Evolutionary conservation across 2,888 invertebrate species (phyloP).

Genomic region (Plebejus melissa): DNA sequence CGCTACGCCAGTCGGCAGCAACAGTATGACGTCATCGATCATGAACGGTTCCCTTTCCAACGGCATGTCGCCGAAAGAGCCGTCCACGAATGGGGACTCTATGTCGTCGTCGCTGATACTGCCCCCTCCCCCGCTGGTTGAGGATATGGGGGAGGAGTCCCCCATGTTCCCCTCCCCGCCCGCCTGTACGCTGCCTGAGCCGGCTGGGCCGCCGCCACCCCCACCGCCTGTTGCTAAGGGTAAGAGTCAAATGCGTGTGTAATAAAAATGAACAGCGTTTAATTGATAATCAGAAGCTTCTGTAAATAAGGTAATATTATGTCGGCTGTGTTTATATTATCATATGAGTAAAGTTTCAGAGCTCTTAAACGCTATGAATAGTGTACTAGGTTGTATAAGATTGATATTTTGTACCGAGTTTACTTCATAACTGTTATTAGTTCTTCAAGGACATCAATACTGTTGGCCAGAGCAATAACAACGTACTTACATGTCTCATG

Average conservation of each 20-base stretch:
- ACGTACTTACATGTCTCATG: background rate
- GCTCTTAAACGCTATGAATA: too few species aligned
- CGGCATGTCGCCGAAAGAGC: conserved; percentile 41
- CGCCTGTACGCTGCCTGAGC: conserved; percentile 84
- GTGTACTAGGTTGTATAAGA: too few species aligned
- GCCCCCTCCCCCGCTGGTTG: conserved; percentile 56
- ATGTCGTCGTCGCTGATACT: conserved; percentile 41
- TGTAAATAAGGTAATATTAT: too few species aligned
- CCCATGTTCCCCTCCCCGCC: conserved; percentile 58
- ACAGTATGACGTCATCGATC: conserved; percentile 46
- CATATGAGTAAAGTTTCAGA: too few species aligned
- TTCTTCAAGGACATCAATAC: too few species aligned
- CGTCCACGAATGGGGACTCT: conserved; percentile 35
- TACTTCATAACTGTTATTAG: too few species aligned
- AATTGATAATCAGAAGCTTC: too few species aligned
- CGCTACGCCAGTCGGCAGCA: conserved; percentile 43
- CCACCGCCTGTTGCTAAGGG: conserved; percentile 68
- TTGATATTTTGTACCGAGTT: background rate
- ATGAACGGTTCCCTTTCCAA: conserved; percentile 39
- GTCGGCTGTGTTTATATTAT: too few species aligned
- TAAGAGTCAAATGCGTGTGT: conserved; percentile 34
- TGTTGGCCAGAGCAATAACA: too few species aligned
- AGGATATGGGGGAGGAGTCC: conserved; percentile 11
- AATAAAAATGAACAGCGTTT: too few species aligned
- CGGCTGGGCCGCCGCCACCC: conserved; percentile 86